Conservation (phyloP, 2,888 invertebrate genomes). For the Acrocyrtus sp. region DNA sequence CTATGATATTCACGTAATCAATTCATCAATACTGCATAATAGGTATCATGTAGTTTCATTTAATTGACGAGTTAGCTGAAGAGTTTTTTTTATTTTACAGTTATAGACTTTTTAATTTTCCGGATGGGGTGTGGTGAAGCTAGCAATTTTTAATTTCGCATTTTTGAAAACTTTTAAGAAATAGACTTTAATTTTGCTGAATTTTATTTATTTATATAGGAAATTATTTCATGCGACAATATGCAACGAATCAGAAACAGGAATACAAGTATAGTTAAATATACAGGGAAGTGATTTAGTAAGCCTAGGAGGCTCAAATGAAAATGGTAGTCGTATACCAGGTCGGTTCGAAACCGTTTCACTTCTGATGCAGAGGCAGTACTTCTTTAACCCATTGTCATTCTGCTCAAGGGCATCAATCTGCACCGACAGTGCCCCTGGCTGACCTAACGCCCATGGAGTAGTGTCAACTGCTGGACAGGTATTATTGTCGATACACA, state of each 20-base stretch:
- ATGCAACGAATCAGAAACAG: constrained; percentile 26
- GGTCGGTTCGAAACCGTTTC: constrained; percentile 15
- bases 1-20: no score
- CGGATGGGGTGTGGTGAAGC: no score
- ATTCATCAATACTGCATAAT: no score
- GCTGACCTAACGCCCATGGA: constrained; percentile 24
- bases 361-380: constrained; percentile 41
- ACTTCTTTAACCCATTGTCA: constrained; percentile 22
- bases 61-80: no score
- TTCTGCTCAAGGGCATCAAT: constrained; percentile 39
- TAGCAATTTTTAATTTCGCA: no score
- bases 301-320: constrained; percentile 16
- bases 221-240: constrained; percentile 25
- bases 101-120: no score
- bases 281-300: constrained; percentile 30
- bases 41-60: no score
- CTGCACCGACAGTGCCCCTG: constrained; percentile 11
- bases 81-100: no score
- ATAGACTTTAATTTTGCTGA: not conserved
- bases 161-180: not conserved
- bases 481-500: constrained; percentile 3
- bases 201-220: constrained; percentile 1
- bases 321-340: constrained; percentile 26
- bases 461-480: constrained; percentile 42
- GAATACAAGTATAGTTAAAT: constrained; percentile 41